These are phyloP conservation scores for Rhinoraja longicauda DNA, from an alignment of 2,797 vertebrate species.

Conservation along the genomic window DNA sequence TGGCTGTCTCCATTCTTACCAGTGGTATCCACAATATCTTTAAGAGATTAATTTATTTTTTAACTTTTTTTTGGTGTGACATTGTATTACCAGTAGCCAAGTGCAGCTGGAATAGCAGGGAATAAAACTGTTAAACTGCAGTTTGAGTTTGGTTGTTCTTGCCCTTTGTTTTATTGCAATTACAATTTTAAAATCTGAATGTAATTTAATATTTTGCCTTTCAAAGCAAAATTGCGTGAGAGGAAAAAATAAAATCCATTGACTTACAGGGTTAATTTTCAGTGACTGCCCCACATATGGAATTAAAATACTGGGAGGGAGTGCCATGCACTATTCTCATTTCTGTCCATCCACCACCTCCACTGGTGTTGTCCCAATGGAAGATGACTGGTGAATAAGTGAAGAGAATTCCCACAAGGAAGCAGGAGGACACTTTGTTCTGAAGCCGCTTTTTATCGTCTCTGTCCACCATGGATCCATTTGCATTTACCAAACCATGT, in stretches of 20 bases:
- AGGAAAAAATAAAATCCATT: neutral
- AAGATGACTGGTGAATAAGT: neutral
- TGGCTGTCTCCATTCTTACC: conserved; percentile 29
- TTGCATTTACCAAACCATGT: neutral
- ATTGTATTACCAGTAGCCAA: conserved; percentile 34
- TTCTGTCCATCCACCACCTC: too few species aligned
- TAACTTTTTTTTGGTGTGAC: conserved; percentile 28
- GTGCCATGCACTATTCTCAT: too few species aligned
- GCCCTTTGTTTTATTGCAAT: conserved; percentile 15
- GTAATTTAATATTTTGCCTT: conserved; percentile 3
- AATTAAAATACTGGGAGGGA: too few species aligned
- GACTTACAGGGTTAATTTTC: neutral
- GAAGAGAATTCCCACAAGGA: neutral
- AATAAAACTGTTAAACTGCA: conserved; percentile 35
- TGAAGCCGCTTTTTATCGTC: neutral
- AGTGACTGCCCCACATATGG: neutral
- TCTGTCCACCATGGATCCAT: neutral
- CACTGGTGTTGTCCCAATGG: neutral
- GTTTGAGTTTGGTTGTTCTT: conserved; percentile 38
- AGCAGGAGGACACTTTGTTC: neutral
- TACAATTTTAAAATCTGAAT: conserved; percentile 24
- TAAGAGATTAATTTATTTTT: conserved; percentile 14
- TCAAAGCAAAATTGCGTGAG: neutral
- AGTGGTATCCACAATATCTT: neutral
- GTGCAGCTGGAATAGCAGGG: conserved; percentile 35